phyloP scores from a whole-genome alignment of 2,113 vertebrate genomes.

The Lathamus discolor region DNA sequence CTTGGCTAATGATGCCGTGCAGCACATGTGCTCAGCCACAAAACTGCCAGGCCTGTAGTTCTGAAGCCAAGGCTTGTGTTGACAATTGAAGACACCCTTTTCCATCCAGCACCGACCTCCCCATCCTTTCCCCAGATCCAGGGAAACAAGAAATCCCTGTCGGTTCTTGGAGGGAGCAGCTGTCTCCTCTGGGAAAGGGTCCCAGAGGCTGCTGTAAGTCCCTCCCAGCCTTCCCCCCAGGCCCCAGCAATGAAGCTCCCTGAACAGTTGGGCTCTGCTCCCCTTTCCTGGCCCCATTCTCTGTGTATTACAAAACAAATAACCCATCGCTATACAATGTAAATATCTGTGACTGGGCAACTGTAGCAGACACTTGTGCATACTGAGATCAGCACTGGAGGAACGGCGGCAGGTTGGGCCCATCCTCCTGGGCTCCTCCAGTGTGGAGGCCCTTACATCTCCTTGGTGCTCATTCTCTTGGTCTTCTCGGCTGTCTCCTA shows the following conservation, averaged over 20 bases:
- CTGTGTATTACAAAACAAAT: conserved; percentile 75
- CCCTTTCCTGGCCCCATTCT: conserved; percentile 61
- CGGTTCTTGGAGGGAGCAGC: neutral
- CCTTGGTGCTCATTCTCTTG: conserved; percentile 89
- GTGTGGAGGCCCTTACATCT: conserved; percentile 78
- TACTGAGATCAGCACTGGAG: conserved; percentile 70
- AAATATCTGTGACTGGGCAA: conserved; percentile 78
- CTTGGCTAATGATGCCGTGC: neutral
- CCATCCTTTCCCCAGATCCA: conserved; percentile 14
- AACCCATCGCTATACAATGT: conserved; percentile 73
- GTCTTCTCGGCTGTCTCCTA: conserved; percentile 93
- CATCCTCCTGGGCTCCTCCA: conserved; percentile 20
- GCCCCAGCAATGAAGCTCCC: conserved; percentile 54
- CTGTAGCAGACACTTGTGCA: conserved; percentile 68
- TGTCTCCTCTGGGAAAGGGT: neutral
- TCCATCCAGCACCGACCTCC: conserved; percentile 28
- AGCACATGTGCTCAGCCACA: neutral
- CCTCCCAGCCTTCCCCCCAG: conserved; percentile 50
- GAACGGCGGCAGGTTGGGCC: conserved; percentile 41
- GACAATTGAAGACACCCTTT: neutral
- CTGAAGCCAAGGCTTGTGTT: neutral
- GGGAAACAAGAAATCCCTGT: conserved; percentile 10
- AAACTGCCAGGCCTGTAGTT: neutral
- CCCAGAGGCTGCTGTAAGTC: neutral
- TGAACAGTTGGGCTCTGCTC: conserved; percentile 52